Conservation (phyloP, 2,797 vertebrate species). For the Mus caroli region DNA sequence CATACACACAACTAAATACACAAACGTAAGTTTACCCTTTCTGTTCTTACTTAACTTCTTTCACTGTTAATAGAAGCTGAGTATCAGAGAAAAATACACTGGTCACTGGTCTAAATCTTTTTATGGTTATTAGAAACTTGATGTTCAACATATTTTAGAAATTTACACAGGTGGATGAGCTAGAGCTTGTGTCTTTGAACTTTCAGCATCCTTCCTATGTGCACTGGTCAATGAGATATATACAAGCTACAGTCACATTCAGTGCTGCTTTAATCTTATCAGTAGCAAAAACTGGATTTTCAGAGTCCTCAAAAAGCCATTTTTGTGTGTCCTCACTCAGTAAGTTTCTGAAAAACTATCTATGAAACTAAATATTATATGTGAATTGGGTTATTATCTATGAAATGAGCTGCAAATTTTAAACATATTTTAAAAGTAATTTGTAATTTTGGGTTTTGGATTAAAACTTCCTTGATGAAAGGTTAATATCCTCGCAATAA, state of each 20-base stretch:
- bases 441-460: background rate
- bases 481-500: constrained; percentile 1
- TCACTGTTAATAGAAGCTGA: background rate
- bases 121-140: constrained; percentile 13
- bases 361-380: background rate
- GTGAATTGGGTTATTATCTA: background rate
- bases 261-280: background rate
- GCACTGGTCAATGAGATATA: background rate
- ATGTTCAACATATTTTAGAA: background rate
- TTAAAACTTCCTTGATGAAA: constrained; percentile 53
- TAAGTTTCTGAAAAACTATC: constrained; percentile 30
- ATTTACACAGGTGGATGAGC: background rate
- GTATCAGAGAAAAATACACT: background rate
- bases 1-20: background rate
- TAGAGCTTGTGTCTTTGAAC: background rate
- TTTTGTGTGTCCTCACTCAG: background rate
- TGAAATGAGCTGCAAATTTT: constrained; percentile 22
- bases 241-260: background rate
- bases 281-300: background rate
- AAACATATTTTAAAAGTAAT: constrained; percentile 41
- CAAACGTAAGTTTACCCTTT: background rate
- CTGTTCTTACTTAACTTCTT: background rate
- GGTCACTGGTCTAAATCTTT: background rate
- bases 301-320: background rate
- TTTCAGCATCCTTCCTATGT: background rate